A percentile compares a stretch with the other conserved stretches of the same genome.
These are phyloP conservation scores for Epizoanthus scotinus DNA, from an alignment of 92 coral and sea anemone genomes.

Conservation along the genomic window DNA sequence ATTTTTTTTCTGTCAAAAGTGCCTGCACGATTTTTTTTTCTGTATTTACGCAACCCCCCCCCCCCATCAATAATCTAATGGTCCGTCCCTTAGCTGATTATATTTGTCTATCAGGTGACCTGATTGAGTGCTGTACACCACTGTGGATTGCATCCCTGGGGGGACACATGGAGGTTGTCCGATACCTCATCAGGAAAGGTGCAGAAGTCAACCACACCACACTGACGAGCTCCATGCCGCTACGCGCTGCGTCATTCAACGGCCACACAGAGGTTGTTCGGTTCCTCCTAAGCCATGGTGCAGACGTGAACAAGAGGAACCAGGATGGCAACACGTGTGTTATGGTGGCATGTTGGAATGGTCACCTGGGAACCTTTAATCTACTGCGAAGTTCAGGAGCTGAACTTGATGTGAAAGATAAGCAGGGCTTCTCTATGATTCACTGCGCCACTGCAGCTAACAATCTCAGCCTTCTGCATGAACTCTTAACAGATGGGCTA, in stretches of 20 bases:
- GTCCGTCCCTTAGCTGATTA: no score
- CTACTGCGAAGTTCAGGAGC: conserved; percentile 73
- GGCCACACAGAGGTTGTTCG: conserved; percentile 81
- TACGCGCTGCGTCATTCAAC: conserved; percentile 75
- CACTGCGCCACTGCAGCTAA: conserved; percentile 87
- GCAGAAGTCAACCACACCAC: conserved; percentile 83
- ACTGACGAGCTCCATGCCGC: conserved; percentile 70
- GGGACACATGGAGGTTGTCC: conserved; percentile 72
- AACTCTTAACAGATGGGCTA: conserved; percentile 48
- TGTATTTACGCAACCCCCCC: no score
- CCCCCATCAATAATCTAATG: no score
- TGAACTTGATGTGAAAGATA: conserved; percentile 63
- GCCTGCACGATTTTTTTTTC: no score
- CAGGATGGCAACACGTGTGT: conserved; percentile 88
- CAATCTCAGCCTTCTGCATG: conserved; percentile 69
- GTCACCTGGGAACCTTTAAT: conserved; percentile 75
- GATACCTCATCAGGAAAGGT: conserved; percentile 65
- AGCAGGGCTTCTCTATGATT: conserved; percentile 73
- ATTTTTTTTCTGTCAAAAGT: no score
- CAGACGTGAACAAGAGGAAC: conserved; percentile 72
- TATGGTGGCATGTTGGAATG: conserved; percentile 87
- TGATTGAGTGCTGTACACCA: conserved; percentile 79
- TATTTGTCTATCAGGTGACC: conserved; percentile 42
- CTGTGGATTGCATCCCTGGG: conserved; percentile 83
- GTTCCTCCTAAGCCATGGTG: conserved; percentile 65